phyloP scores from a whole-genome alignment of 2,113 vertebrate species.

The Ctenomys sociabilis region DNA sequence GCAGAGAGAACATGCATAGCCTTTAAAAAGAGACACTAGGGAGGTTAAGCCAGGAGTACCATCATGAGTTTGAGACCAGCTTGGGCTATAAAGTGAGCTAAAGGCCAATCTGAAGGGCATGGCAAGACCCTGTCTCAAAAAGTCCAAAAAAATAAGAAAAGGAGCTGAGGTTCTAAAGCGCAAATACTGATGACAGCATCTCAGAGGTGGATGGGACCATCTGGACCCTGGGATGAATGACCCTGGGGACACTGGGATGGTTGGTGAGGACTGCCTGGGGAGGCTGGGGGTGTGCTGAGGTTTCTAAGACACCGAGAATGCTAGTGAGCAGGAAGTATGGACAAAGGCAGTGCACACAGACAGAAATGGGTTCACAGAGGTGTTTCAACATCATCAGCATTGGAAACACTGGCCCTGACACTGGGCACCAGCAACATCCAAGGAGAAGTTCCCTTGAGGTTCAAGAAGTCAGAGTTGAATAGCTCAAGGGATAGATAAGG shows the following conservation, averaged over 20 bases:
- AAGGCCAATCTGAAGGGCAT: no score
- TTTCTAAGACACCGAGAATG: background rate
- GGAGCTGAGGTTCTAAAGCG: background rate
- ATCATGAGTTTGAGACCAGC: no score
- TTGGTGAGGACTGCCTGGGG: background rate
- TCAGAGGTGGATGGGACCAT: background rate
- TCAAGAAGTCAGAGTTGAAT: conserved; percentile 20
- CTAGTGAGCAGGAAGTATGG: background rate
- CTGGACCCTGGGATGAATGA: background rate
- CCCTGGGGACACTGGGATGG: background rate
- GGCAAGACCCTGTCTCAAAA: no score
- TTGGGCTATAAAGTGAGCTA: no score
- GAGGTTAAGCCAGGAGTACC: no score
- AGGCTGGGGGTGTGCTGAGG: background rate
- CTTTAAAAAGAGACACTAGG: background rate
- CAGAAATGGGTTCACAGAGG: background rate
- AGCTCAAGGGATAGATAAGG: background rate
- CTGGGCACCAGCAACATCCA: background rate
- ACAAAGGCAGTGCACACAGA: background rate
- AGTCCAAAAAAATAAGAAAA: background rate
- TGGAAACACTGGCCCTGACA: background rate
- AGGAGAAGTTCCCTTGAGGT: background rate
- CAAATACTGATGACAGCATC: background rate
- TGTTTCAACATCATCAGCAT: background rate
- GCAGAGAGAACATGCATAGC: background rate